phyloP scores from a whole-genome alignment of 2,888 invertebrate species.

The Argyresthia goedartella region DNA sequence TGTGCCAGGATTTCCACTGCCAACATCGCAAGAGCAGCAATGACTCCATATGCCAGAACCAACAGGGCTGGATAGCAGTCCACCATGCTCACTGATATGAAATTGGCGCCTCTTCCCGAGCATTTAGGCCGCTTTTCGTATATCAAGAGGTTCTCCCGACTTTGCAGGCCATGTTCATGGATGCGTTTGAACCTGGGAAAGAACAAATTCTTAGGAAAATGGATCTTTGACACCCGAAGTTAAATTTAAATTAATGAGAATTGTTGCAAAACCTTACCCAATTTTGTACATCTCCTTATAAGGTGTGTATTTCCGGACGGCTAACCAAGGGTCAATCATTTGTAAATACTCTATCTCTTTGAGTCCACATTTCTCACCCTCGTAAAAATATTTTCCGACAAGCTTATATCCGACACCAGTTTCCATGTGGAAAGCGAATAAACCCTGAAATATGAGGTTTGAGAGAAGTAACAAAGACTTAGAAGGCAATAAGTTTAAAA shows the following conservation, averaged over 20 bases:
- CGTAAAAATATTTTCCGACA: conserved; percentile 75
- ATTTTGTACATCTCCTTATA: conserved; percentile 75
- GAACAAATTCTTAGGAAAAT: neutral
- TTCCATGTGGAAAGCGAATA: conserved; percentile 79
- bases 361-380: conserved; percentile 79
- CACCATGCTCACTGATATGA: conserved; percentile 76
- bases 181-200: conserved; percentile 44
- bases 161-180: conserved; percentile 68
- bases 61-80: conserved; percentile 68
- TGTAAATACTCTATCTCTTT: conserved; percentile 75
- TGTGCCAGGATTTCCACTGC: conserved; percentile 30
- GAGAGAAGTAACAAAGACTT: neutral
- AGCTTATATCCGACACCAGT: conserved; percentile 75
- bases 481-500: conserved; percentile 3
- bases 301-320: conserved; percentile 73
- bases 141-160: conserved; percentile 67
- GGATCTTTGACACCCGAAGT: too few species aligned
- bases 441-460: conserved; percentile 37
- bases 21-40: conserved; percentile 29
- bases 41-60: conserved; percentile 40
- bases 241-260: too few species aligned
- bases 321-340: conserved; percentile 75
- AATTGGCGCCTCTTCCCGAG: conserved; percentile 68
- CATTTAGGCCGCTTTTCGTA: conserved; percentile 77
- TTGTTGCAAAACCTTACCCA: conserved; percentile 43